These are phyloP conservation scores for Cottus gobio DNA, from an alignment of 2,113 vertebrate genomes.

Conservation along the genomic window DNA sequence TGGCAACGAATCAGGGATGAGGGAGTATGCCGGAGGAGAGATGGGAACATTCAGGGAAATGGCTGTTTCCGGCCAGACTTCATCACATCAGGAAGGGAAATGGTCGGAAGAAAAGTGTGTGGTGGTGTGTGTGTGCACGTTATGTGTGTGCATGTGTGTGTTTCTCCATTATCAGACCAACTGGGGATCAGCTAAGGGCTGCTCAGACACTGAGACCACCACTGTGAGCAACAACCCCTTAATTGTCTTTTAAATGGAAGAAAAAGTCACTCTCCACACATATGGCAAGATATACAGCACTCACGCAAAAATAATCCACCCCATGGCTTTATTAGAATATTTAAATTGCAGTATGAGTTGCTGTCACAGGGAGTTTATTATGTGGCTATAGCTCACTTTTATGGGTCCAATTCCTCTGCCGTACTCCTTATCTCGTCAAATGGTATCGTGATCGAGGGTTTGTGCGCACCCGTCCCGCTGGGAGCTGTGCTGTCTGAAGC, in stretches of 20 bases:
- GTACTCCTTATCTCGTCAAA: neutral
- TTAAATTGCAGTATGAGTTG: slow-evolving; percentile 8
- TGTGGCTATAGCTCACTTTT: slow-evolving; percentile 13
- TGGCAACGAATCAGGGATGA: slow-evolving; percentile 78
- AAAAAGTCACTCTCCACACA: neutral
- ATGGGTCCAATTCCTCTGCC: neutral
- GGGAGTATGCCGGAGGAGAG: slow-evolving; percentile 71
- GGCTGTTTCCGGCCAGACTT: slow-evolving; percentile 79
- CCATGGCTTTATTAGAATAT: slow-evolving; percentile 10
- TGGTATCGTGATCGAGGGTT: neutral
- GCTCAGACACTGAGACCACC: slow-evolving; percentile 42
- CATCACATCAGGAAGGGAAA: slow-evolving; percentile 77
- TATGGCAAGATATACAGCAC: slow-evolving; percentile 3
- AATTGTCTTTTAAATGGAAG: slow-evolving; percentile 53
- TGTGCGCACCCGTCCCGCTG: neutral
- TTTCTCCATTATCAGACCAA: slow-evolving; percentile 44
- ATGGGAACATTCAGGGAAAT: slow-evolving; percentile 79
- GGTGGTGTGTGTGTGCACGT: slow-evolving; percentile 1
- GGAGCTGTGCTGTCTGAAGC: neutral
- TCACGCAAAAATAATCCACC: neutral
- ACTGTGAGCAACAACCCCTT: slow-evolving; percentile 29
- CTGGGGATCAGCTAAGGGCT: slow-evolving; percentile 43
- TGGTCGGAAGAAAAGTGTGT: slow-evolving; percentile 52
- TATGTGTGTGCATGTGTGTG: slow-evolving; percentile 21
- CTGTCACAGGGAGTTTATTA: slow-evolving; percentile 10